Evolutionary conservation across 2,888 invertebrate species (phyloP).

Genomic region (Hemistola chrysoprasaria): DNA sequence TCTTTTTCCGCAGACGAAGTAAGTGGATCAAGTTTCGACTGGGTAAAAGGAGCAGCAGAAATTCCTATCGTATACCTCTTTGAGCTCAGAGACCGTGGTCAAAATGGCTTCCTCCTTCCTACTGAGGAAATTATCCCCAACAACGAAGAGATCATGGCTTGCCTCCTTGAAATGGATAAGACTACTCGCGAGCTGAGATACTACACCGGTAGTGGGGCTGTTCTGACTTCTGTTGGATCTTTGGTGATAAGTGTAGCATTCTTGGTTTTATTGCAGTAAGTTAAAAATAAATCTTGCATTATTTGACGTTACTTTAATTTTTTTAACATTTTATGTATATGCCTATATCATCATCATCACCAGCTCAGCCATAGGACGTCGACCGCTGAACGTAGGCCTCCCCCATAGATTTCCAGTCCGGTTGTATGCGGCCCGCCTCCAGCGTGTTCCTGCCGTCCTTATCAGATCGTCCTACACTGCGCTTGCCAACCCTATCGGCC

Average conservation of each 20-base stretch:
- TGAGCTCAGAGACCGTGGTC: constrained; percentile 80
- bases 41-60: constrained; percentile 77
- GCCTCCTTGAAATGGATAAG: constrained; percentile 55
- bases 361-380: no score
- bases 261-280: constrained; percentile 24
- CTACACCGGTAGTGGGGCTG: constrained; percentile 32
- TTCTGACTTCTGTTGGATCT: constrained; percentile 26
- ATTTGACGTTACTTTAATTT: no score
- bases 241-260: constrained; percentile 25
- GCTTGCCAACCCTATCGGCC: no score
- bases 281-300: neutral
- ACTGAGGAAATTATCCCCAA: constrained; percentile 71
- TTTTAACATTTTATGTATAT: no score
- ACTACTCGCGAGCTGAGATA: constrained; percentile 38
- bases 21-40: constrained; percentile 76
- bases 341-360: no score
- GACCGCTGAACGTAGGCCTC: no score
- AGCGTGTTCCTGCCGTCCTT: no score
- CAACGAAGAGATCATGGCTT: constrained; percentile 65
- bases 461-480: no score
- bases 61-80: constrained; percentile 79
- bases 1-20: constrained; percentile 51
- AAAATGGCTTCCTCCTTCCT: constrained; percentile 79
- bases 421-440: no score
- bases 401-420: no score